phyloP scores from a whole-genome alignment of 1,140 invertebrate species.

The Musca vetustissima region DNA sequence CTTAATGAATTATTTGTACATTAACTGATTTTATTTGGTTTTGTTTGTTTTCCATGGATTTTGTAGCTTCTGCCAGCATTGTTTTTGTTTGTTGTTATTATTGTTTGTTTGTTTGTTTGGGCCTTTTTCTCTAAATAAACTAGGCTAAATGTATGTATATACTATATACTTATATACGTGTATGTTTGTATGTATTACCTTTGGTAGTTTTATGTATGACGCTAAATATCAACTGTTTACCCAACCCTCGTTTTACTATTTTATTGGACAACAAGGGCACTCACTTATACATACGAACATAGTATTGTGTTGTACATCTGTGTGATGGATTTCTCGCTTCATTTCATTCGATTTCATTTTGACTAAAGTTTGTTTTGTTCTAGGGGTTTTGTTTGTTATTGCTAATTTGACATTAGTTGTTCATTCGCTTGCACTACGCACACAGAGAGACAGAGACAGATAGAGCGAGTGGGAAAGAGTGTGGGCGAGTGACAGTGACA shows the following conservation, averaged over 20 bases:
- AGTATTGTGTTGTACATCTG: background rate
- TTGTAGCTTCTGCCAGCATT: too few relatives aligned
- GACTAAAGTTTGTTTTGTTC: background rate
- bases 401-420: slow-evolving; percentile 41
- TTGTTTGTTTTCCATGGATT: background rate
- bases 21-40: slow-evolving; percentile 11
- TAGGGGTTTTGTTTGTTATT: slow-evolving; percentile 34
- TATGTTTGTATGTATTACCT: background rate
- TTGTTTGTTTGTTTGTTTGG: too few relatives aligned
- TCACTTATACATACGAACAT: too few relatives aligned
- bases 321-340: too few relatives aligned
- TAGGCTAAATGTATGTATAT: slow-evolving; percentile 2
- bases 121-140: background rate
- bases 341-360: background rate
- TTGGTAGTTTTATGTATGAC: background rate
- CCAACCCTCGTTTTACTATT: background rate
- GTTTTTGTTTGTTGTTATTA: too few relatives aligned
- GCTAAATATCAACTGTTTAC: slow-evolving; percentile 5
- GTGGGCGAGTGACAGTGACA: too few relatives aligned
- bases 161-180: background rate
- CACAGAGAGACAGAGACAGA: background rate
- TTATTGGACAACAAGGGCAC: slow-evolving; percentile 7
- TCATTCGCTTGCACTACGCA: background rate
- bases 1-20: slow-evolving; percentile 7
- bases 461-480: too few relatives aligned